phyloP scores from a whole-genome alignment of 2,113 vertebrate species.

The Tricholaema leucomelas region DNA sequence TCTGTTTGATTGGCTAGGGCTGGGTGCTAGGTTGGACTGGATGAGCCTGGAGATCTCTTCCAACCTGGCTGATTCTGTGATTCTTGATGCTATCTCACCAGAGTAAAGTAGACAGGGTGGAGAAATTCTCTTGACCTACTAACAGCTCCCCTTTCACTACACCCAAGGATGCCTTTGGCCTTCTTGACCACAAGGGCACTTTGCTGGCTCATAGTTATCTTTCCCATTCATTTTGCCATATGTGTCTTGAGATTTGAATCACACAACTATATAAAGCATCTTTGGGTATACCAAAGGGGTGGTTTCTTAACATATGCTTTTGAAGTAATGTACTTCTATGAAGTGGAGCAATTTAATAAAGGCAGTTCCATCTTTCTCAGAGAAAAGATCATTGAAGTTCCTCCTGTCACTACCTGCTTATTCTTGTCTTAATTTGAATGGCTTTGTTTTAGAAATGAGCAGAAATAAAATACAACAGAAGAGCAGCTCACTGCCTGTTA shows the following conservation, averaged over 20 bases:
- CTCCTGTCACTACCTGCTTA: background rate
- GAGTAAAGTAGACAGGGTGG: no score
- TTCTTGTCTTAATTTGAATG: background rate
- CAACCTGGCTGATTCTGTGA: no score
- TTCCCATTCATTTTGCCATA: background rate
- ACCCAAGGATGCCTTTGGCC: no score
- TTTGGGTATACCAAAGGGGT: background rate
- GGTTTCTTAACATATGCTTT: background rate
- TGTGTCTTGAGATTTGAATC: background rate
- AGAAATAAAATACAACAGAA: background rate
- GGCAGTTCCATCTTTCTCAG: background rate
- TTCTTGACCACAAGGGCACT: no score
- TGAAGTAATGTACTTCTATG: background rate
- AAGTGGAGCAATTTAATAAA: background rate
- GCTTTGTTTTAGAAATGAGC: background rate
- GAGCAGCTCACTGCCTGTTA: accelerated
- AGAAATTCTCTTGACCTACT: no score
- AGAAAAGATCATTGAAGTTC: background rate
- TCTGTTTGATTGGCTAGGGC: no score
- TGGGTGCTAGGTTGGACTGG: no score
- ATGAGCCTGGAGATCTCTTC: no score
- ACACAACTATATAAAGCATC: background rate
- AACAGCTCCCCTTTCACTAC: no score
- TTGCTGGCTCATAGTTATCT: no score
- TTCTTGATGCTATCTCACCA: no score